Evolutionary conservation across 2,113 vertebrate species (phyloP).

Genomic region (Pyxicephalus adspersus): DNA sequence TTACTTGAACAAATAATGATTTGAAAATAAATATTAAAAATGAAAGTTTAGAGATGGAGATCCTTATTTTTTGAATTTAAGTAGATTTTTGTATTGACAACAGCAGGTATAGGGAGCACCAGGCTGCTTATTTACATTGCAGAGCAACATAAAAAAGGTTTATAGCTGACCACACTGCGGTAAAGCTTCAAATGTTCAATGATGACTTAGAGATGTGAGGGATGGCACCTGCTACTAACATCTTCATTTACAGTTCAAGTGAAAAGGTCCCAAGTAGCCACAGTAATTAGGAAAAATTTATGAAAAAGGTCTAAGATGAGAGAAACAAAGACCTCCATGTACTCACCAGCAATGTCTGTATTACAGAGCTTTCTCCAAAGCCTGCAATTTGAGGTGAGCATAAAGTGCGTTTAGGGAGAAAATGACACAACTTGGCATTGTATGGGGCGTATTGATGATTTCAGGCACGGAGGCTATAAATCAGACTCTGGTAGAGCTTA

Average conservation of each 20-base stretch:
- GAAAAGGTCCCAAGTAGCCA: background rate
- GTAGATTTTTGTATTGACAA: no score
- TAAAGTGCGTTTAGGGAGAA: background rate
- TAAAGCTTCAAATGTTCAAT: background rate
- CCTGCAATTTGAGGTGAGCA: constrained; percentile 9
- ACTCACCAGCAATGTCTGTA: background rate
- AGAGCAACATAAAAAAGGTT: background rate
- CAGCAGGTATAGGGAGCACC: no score
- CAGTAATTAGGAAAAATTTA: constrained; percentile 11
- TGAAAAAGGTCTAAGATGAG: background rate
- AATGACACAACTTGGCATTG: constrained; percentile 30
- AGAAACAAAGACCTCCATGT: background rate
- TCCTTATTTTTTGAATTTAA: no score
- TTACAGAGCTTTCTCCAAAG: constrained; percentile 1
- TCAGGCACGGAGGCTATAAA: constrained; percentile 29
- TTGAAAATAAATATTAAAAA: no score
- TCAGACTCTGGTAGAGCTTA: constrained; percentile 48
- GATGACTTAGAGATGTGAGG: background rate
- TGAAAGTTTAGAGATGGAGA: no score
- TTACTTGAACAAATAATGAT: background rate
- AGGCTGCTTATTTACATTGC: no score
- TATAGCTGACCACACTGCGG: background rate
- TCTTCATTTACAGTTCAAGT: constrained; percentile 12
- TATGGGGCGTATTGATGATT: constrained; percentile 9
- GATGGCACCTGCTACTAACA: background rate